Evolutionary conservation across 92 coral and sea anemone species (phyloP).

Genomic region (Diadumene lineata): DNA sequence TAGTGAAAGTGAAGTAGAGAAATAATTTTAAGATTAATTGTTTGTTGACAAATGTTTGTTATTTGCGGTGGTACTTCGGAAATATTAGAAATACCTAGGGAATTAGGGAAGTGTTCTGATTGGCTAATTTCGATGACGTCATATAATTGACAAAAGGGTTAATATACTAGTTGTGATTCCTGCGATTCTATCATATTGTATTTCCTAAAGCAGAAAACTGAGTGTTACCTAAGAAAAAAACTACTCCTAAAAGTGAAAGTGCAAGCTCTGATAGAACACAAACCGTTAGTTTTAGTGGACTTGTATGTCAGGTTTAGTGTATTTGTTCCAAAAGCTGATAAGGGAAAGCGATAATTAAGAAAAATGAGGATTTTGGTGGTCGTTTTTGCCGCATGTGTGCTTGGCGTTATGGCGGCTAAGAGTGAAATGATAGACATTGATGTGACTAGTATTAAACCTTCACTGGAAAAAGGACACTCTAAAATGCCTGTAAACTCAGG

Average conservation of each 20-base stretch:
- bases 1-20: background rate
- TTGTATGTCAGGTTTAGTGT: background rate
- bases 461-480: constrained; percentile 19
- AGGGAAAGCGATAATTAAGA: constrained; percentile 27
- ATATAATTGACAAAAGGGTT: constrained; percentile 69
- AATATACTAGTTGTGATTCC: constrained; percentile 38
- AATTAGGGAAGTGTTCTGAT: constrained; percentile 24
- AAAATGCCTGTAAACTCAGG: constrained; percentile 29
- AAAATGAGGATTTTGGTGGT: constrained; percentile 49
- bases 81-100: constrained; percentile 37
- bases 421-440: constrained; percentile 44
- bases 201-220: constrained; percentile 9
- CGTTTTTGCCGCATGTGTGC: constrained; percentile 41
- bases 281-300: background rate
- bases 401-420: constrained; percentile 36
- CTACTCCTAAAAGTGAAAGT: background rate
- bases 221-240: too few species aligned
- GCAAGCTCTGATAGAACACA: background rate
- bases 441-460: constrained; percentile 21
- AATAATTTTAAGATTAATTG: background rate
- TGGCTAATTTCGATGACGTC: constrained; percentile 67
- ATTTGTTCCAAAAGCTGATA: constrained; percentile 5
- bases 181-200: constrained; percentile 34
- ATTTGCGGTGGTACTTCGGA: constrained; percentile 28
- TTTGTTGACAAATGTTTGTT: background rate